Conservation (phyloP, 1,140 invertebrate species). For the Orchestia grillus region DNA sequence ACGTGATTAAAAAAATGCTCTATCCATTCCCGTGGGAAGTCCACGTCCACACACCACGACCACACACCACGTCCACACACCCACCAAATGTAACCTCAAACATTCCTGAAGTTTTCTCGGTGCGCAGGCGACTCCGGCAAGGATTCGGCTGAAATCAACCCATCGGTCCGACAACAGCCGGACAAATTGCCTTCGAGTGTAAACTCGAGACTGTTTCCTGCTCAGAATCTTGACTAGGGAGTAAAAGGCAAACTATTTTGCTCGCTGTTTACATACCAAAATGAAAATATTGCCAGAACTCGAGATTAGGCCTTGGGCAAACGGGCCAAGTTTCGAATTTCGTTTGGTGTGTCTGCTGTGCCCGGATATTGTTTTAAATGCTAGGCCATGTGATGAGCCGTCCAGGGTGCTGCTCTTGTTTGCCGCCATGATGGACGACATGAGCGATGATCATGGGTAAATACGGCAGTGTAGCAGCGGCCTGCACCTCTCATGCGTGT, state of each 20-base stretch:
- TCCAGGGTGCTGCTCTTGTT: neutral
- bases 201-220: constrained; percentile 29
- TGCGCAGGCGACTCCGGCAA: too few species aligned
- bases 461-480: neutral
- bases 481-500: neutral
- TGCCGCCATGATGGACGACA: neutral
- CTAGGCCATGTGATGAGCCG: neutral
- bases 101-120: too few species aligned
- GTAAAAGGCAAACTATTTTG: constrained; percentile 41
- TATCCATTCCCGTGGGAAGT: too few species aligned
- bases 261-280: constrained; percentile 25
- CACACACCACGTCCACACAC: too few species aligned
- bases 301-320: constrained; percentile 30
- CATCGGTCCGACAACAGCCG: neutral
- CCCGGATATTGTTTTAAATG: constrained; percentile 48
- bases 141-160: too few species aligned
- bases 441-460: constrained; percentile 16
- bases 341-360: neutral
- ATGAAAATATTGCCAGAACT: constrained; percentile 55
- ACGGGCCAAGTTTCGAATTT: constrained; percentile 29
- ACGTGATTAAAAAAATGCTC: too few species aligned
- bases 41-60: too few species aligned
- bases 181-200: constrained; percentile 44
- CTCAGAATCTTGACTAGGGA: neutral
- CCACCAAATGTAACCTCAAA: too few species aligned